Base-by-base conservation (phyloP, 2,888 invertebrate species). In the Theretra japonica region DNA sequence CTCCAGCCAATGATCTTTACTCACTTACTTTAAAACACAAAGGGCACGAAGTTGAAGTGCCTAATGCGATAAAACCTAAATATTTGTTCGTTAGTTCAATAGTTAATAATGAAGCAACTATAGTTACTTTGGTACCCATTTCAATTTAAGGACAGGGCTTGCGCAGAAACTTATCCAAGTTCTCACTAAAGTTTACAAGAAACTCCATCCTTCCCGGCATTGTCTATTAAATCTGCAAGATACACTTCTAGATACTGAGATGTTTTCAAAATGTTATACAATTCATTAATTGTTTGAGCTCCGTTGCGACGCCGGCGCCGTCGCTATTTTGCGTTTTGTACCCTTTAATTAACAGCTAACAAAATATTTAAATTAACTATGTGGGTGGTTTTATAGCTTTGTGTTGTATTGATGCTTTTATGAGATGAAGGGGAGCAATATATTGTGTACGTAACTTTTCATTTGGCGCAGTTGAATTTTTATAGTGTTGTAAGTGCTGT, bases 211-310 rank as follows among this genome's bases (percentile, higher is more conserved):
- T 88, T 85, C 83, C 79, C 81, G 85, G 86, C 84, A 88, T 89
- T 92, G 91, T 92, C 91, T 91, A 91, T 91, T 92, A 91, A 92
- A 91, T 91, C 89, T 90, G 86, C 88, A 88, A 91, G 88, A 88
- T 88, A 89, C 87, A 87, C 86, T 87, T 81, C 81, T 80, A 83
- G 84, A 86, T 86, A 85, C 82, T 77, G 82, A 85, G 84, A 86
- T 85, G 87, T 86, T 88, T 86, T 84, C 81, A 80, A 78, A 78
- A 78, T 76, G 82, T 80, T 82, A 80, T 80, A 85, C 83, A 82
- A 83, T 80, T 79, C 82, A 82, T 82, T 83, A 83, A 82, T 81
- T 80, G 80, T 80, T 82, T 82, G 77, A 56, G 23, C 56, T 65
- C 17, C n/a, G 21, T 65, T 65, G 65, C 30, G 62, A 56, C 56